Evolutionary conservation across 2,888 invertebrate genomes (phyloP).

Genomic region (Slavum lentiscoides): DNA sequence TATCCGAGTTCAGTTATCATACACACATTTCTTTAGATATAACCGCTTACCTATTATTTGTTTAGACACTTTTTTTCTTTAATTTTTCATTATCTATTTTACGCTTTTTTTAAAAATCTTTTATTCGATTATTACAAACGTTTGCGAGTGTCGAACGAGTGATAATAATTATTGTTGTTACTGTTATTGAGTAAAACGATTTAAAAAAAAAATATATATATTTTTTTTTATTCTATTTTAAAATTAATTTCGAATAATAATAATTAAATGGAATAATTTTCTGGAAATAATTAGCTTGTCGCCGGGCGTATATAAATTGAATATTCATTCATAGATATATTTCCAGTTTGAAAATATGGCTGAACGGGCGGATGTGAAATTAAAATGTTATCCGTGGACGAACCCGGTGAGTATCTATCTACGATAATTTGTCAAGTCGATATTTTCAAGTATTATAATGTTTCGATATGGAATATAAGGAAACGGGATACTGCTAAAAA

Average conservation of each 20-base stretch:
- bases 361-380: neutral
- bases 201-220: too few species aligned
- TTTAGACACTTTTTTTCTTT: neutral
- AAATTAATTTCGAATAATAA: neutral
- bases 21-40: neutral
- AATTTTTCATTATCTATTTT: neutral
- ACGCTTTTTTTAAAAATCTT: neutral
- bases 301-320: neutral
- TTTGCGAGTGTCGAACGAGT: neutral
- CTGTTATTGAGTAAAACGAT: too few species aligned
- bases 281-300: neutral
- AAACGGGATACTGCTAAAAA: too few species aligned
- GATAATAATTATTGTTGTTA: neutral
- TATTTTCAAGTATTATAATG: too few species aligned
- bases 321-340: neutral
- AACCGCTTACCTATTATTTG: neutral
- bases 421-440: too few species aligned
- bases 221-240: neutral
- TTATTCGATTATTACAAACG: too few species aligned
- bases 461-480: too few species aligned
- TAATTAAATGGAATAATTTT: neutral
- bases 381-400: neutral
- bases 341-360: neutral
- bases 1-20: slow-evolving; percentile 2
- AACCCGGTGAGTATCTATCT: slow-evolving; percentile 23